Evolutionary conservation across 2,113 vertebrate species (phyloP), one percentile per base, ranked within the genome.

Genomic region (Petromus typicus): DNA sequence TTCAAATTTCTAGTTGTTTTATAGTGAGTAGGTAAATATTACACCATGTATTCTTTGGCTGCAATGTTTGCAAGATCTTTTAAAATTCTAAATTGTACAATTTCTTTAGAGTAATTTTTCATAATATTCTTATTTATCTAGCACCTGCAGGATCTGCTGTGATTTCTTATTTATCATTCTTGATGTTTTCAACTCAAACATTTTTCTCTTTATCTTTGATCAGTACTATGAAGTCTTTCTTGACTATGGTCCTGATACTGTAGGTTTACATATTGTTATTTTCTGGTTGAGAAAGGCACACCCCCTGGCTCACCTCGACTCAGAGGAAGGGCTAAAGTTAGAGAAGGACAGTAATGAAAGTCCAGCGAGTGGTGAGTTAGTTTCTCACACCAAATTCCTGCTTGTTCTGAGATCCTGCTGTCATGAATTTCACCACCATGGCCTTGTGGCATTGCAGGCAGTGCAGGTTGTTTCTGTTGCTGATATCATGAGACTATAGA

Each of bases 331-430:
- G 0, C 16, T 27, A 27, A 45, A 5, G 0, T 51, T 16, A 30
- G 9, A 30, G 6, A 83, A 0, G 1, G 43, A 63, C 18, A 2
- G 27, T 2, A 89, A 32, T 40, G 3, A 54, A 7, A 32, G 0
- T 73, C 34, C 56, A 8, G 1, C 18, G 14, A 90, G 22, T 27
- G 1, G 0, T 12, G 61, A 51, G 22, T 59, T 59, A 89, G 7
- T 81, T 17, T 81, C 27, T 64, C 27, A 37, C 30, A 64, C 0
- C 0, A 27, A 56, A 9, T 1, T 37, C 12, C 5, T 14, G 43
- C 40, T 59, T 79, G 67, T 25, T 59, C 59, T 76, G 14, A 76
- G 63, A 18, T 0, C 7, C 23, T 48, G 8, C 2, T 81, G 56
- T 37, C 22, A 30, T 2, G 0, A 51, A 59, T 16, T 67, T 79